Base-by-base conservation (phyloP, 2,113 vertebrate genomes). In the Aspiorhynchus laticeps region DNA sequence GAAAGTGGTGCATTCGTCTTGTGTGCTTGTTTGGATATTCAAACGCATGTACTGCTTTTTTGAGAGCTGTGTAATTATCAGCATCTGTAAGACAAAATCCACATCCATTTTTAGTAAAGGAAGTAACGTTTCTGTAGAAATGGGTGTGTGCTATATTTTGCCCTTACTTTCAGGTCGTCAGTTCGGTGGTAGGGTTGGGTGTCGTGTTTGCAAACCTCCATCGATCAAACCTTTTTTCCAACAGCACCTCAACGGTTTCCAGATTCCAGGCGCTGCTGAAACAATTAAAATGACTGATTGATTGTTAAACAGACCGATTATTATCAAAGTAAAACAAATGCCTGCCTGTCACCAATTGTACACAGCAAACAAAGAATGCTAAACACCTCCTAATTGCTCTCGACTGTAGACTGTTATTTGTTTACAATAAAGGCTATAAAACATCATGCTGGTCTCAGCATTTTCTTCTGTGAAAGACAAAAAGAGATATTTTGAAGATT, bases 261-360 rank as follows among this genome's bases (percentile, higher is more conserved):
- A 79, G 84, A 78, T 88, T 90, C 67, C 69, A 31, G 63, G 83
- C 5, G 26, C 74, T 38, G 79, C 85, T 48, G 28, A 85, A 83
- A 90, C 83, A 91, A 89, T 90, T 90, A 88, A 87, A 92, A 90
- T 92, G 89, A 92, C 89, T 89, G 86, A 88, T 90, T 63, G 86
- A 88, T 91, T 77, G 76, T 87, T 88, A 86, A 86, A 63, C 78
- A 77, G 56, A 88, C 91, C 84, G 75, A 89, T 92, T 89, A 88
- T 88, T 89, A 87, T 83, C 67, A 26, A 83, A 88, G 85, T 90
- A 86, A 91, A 91, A 90, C 89, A 87, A 90, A 91, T 84, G 86
- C 87, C 85, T 80, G 74, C 80, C 88, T 8, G 19, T 87, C 76
- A 65, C 77, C 15, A 17, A 79, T 86, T 67, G 80, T 74, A 74